Base-by-base conservation (phyloP, 2,113 vertebrate species). In the Aramus guarauna region DNA sequence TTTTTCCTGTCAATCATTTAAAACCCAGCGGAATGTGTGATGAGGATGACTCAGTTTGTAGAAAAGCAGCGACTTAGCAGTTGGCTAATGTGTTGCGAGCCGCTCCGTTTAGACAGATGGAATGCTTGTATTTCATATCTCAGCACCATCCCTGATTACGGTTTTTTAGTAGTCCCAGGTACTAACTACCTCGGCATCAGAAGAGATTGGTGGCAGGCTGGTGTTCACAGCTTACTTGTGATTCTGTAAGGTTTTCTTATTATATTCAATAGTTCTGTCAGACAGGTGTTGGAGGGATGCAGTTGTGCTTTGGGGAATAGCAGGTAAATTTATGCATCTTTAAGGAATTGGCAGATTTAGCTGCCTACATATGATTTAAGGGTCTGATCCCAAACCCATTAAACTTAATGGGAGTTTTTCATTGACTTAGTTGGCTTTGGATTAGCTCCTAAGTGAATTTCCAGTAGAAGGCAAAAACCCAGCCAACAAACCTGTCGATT, bases 291-390 rank as follows among this genome's bases (percentile, higher is more conserved):
- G 92, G 62, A 95, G 62, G 74, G 94, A 96, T 91, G 91, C 95
- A 95, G 81, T 79, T 87, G 84, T 82, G 85, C 95, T 94, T 97
- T 96, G 81, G 94, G 92, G 93, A 97, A 95, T 95, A 91, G 87
- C 87, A 96, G 95, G 87, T 92, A 94, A 97, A 97, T 95, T 96
- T 96, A 96, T 96, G 87, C 87, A 96, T 89, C 94, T 96, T 97
- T 97, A 95, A 97, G 95, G 91, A 93, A 96, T 80, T 95, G 97
- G 97, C 96, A 97, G 94, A 96, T 97, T 96, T 94, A 94, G 91
- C 92, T 93, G 89, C 86, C 91, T 96, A 82, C 77, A 36, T 90
- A 62, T 97, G 94, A 97, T 97, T 97, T 97, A 95, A 97, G 77
- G 95, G 94, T 73, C 84, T 94, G 96, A 96, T 97, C 92, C 84